These are phyloP conservation scores for Dryadula phaetusa DNA, from an alignment of 2,888 invertebrate species.

Conservation along the genomic window DNA sequence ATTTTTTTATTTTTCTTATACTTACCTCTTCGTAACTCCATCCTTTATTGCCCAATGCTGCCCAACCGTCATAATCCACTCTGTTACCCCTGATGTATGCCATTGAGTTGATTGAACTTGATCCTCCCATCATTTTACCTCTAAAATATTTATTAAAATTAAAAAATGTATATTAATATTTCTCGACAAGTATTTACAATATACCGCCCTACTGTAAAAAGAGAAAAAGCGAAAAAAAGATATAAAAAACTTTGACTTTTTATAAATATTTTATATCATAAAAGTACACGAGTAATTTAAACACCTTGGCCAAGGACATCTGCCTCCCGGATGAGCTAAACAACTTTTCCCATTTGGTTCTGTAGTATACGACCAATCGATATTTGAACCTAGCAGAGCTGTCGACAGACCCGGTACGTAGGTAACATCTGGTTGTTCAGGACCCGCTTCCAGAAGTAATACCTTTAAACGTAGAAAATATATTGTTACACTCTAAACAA, in stretches of 20 bases:
- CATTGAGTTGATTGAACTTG: constrained; percentile 86
- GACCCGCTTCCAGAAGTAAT: constrained; percentile 86
- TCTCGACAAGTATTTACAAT: no score
- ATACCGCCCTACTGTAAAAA: no score
- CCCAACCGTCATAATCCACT: constrained; percentile 87
- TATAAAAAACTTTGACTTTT: no score
- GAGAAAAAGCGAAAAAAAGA: no score
- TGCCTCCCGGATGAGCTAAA: constrained; percentile 73
- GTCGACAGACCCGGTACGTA: constrained; percentile 85
- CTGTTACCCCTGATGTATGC: constrained; percentile 84
- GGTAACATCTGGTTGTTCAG: constrained; percentile 86
- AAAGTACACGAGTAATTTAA: background rate
- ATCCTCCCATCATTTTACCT: constrained; percentile 87
- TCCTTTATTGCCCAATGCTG: constrained; percentile 82
- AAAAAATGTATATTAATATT: no score
- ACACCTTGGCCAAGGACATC: constrained; percentile 82
- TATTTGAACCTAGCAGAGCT: constrained; percentile 81
- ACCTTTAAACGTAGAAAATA: constrained; percentile 66
- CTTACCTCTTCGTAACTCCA: constrained; percentile 84
- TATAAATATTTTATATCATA: background rate
- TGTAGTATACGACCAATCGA: constrained; percentile 88
- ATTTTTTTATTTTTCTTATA: no score
- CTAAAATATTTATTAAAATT: constrained; percentile 55
- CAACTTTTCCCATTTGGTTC: constrained; percentile 85
- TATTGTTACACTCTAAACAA: background rate